A percentile compares a stretch with the other conserved stretches of the same genome.
These are phyloP conservation scores for Halcyon smyrnensis DNA, from an alignment of 2,797 vertebrate genomes.

Conservation along the genomic window DNA sequence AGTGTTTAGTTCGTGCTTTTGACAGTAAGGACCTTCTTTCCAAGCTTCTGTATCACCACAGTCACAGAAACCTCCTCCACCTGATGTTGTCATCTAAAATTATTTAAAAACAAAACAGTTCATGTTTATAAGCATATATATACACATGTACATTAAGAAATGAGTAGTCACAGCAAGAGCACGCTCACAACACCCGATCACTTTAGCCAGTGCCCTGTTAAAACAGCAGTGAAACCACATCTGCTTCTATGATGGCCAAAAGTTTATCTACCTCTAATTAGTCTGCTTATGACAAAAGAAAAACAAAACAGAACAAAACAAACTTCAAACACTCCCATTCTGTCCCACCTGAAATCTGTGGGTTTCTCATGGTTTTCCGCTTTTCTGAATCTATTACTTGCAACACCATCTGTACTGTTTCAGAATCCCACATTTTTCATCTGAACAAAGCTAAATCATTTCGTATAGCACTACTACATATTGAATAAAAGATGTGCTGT, in stretches of 20 bases:
- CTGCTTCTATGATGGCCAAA: background rate
- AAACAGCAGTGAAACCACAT: background rate
- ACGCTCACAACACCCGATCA: background rate
- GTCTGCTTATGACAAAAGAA: background rate
- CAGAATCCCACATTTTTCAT: background rate
- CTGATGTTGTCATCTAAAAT: constrained; percentile 95
- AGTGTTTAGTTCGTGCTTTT: constrained; percentile 87
- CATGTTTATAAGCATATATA: background rate
- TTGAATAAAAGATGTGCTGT: background rate
- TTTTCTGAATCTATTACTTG: background rate
- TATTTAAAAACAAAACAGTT: background rate
- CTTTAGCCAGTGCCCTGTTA: background rate
- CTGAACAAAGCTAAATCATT: background rate
- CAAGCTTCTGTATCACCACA: constrained; percentile 97
- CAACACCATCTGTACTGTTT: background rate
- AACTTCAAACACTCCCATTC: background rate
- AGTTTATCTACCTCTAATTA: background rate
- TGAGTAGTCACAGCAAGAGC: background rate
- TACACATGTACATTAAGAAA: background rate
- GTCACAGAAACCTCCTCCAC: constrained; percentile 97
- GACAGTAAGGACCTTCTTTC: constrained; percentile 94
- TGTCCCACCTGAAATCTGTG: background rate
- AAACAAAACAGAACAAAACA: background rate
- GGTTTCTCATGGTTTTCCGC: background rate
- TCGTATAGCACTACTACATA: background rate